A percentile compares a stretch with the other conserved stretches of the same genome.
Conservation (phyloP, 53 echinoderm and acorn worm species). For the Patiria pectinifera region DNA sequence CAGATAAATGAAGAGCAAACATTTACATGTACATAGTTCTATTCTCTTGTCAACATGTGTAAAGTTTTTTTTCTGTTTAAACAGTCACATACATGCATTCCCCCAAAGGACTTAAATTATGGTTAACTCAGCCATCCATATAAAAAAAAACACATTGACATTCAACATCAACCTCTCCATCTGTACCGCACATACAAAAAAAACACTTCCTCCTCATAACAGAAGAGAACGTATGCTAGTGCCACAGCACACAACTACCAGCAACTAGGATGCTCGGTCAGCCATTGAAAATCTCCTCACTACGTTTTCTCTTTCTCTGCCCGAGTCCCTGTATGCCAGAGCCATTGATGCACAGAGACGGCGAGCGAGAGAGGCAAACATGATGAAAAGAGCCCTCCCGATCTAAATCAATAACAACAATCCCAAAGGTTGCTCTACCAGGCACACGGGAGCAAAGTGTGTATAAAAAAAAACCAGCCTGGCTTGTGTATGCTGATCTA, state of each 20-base stretch:
- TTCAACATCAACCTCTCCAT: not conserved
- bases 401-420: constrained; percentile 46
- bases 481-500: not conserved
- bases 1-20: not conserved
- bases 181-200: not conserved
- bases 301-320: not conserved
- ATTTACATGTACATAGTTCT: not conserved
- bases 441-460: constrained; percentile 34
- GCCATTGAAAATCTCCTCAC: constrained; percentile 21
- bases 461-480: not conserved
- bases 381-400: not conserved
- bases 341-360: constrained; percentile 56
- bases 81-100: not conserved
- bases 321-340: not conserved
- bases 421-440: constrained; percentile 26
- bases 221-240: not conserved
- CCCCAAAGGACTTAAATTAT: not conserved
- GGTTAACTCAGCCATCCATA: not conserved
- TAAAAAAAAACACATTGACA: not conserved
- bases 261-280: constrained; percentile 41
- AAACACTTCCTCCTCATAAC: constrained; percentile 18
- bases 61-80: not conserved
- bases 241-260: constrained; percentile 13
- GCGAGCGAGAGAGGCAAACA: too few relatives aligned
- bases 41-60: not conserved